These are phyloP conservation scores for Notodromas monacha DNA, from an alignment of 2,888 invertebrate species.

Conservation along the genomic window DNA sequence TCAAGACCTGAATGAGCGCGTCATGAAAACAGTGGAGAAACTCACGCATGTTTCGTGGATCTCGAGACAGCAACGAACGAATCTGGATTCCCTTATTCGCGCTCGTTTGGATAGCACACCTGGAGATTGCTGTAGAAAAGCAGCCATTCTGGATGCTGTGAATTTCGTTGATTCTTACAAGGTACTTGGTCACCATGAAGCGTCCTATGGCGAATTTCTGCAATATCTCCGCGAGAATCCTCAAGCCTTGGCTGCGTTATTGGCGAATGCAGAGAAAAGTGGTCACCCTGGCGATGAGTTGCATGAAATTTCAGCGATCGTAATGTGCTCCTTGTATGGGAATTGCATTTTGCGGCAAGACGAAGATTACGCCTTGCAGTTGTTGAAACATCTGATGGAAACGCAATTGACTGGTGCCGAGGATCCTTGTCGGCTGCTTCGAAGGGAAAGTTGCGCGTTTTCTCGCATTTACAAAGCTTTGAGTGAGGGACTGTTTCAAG, in stretches of 20 bases:
- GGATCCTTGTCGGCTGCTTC: constrained; percentile 35
- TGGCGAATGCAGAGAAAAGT: constrained; percentile 21
- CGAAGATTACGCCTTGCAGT: constrained; percentile 25
- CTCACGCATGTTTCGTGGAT: constrained; percentile 48
- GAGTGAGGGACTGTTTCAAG: constrained; percentile 58
- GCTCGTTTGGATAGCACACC: constrained; percentile 40
- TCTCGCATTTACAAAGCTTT: constrained; percentile 52
- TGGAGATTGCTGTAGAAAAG: constrained; percentile 35
- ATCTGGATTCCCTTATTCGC: constrained; percentile 37
- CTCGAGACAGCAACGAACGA: constrained; percentile 49
- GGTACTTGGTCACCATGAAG: constrained; percentile 44
- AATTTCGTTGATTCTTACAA: constrained; percentile 47
- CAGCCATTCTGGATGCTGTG: constrained; percentile 26
- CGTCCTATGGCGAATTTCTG: constrained; percentile 32
- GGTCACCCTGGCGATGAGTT: constrained; percentile 23
- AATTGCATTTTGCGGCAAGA: constrained; percentile 40
- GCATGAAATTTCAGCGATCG: constrained; percentile 17
- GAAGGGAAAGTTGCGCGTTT: constrained; percentile 55
- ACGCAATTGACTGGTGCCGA: constrained; percentile 34
- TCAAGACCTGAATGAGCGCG: constrained; percentile 16
- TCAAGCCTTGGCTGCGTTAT: constrained; percentile 29
- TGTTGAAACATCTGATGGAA: constrained; percentile 27
- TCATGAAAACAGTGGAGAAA: constrained; percentile 22
- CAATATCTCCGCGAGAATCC: constrained; percentile 32
- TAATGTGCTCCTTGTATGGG: constrained; percentile 27